Conservation (phyloP, 2,888 invertebrate genomes). For the Pyrochroa serraticornis region DNA sequence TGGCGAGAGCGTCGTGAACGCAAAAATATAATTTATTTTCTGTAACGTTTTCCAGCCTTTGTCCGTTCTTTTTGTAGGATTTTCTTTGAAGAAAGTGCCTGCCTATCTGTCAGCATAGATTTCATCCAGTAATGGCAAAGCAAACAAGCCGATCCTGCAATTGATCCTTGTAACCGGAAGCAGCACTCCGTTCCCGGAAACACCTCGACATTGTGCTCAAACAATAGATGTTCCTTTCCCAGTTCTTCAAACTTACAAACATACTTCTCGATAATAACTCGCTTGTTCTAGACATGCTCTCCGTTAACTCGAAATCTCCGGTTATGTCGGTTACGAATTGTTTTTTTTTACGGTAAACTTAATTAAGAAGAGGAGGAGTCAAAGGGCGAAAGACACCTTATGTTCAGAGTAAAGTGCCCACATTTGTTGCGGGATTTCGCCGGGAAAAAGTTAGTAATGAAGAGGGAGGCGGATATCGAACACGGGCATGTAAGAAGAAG, state of each 20-base stretch:
- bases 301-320: neutral
- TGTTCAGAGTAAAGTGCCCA: too few species aligned
- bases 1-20: too few species aligned
- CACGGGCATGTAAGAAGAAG: conserved; percentile 11
- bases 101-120: conserved; percentile 37
- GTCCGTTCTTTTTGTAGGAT: conserved; percentile 8
- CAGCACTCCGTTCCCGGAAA: conserved; percentile 46
- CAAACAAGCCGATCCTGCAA: conserved; percentile 52
- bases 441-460: neutral
- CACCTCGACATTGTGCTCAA: conserved; percentile 45
- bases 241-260: conserved; percentile 7
- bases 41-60: too few species aligned
- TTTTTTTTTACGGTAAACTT: too few species aligned
- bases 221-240: conserved; percentile 18
- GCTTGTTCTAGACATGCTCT: conserved; percentile 1
- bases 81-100: conserved; percentile 23
- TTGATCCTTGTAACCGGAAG: conserved; percentile 50
- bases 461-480: neutral
- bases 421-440: neutral
- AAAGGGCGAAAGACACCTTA: too few species aligned
- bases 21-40: too few species aligned
- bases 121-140: conserved; percentile 52
- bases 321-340: neutral
- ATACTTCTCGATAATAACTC: conserved; percentile 8
- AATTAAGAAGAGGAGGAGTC: too few species aligned